phyloP scores from a whole-genome alignment of 2,888 invertebrate species.

The Creontiades dilutus region DNA sequence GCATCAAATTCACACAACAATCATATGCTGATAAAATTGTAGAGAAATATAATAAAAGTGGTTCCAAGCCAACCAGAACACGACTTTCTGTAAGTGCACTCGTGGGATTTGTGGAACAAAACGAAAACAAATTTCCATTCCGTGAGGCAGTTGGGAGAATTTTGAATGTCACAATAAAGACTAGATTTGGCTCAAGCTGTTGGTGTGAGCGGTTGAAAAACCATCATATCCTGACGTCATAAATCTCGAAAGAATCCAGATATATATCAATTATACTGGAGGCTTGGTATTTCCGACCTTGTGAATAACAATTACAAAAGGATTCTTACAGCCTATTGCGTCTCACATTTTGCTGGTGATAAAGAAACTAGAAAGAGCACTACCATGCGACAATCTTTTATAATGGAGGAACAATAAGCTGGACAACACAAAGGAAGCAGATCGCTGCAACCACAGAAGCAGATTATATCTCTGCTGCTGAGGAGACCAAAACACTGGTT shows the following conservation, averaged over 20 bases:
- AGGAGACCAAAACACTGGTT: constrained; percentile 7
- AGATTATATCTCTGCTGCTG: constrained; percentile 19
- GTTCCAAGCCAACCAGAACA: constrained; percentile 12
- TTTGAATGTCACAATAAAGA: too few relatives aligned
- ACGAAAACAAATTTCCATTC: constrained; percentile 19
- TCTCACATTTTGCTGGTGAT: neutral
- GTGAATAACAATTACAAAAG: too few relatives aligned
- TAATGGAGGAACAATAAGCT: too few relatives aligned
- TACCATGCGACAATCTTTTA: neutral
- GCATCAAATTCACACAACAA: constrained; percentile 14
- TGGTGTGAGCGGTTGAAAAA: too few relatives aligned
- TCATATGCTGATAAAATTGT: constrained; percentile 2
- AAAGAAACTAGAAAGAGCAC: neutral
- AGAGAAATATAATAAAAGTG: neutral
- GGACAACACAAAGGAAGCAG: too few relatives aligned
- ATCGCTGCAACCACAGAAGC: neutral
- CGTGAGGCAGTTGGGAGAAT: neutral
- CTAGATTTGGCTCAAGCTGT: too few relatives aligned
- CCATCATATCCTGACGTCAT: too few relatives aligned
- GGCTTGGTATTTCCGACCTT: too few relatives aligned
- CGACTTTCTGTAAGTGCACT: neutral
- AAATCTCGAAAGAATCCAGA: too few relatives aligned
- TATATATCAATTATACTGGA: too few relatives aligned
- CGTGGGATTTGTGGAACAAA: neutral
- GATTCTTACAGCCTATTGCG: too few relatives aligned